phyloP scores from a whole-genome alignment of 2,888 invertebrate genomes.

The Serrognathus titanus region DNA sequence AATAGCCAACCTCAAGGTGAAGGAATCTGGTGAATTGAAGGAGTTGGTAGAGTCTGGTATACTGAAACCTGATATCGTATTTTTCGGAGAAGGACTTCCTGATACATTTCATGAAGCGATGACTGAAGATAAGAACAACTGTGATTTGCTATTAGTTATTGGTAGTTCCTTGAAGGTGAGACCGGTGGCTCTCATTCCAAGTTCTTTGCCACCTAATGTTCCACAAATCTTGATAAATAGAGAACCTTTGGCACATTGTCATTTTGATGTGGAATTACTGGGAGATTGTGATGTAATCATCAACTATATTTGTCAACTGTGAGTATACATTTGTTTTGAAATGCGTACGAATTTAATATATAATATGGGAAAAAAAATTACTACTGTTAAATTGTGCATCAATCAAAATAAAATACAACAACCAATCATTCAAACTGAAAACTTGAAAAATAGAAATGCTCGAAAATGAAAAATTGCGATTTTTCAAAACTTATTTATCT shows the following conservation, averaged over 20 bases:
- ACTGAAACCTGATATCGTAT: conserved; percentile 92
- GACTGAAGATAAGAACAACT: conserved; percentile 74
- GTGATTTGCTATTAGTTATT: conserved; percentile 85
- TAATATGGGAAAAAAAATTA: too few relatives aligned
- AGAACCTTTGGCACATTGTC: conserved; percentile 72
- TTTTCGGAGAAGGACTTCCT: conserved; percentile 89
- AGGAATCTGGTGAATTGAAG: conserved; percentile 20
- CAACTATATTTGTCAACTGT: conserved; percentile 70
- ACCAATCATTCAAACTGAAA: too few relatives aligned
- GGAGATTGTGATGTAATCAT: conserved; percentile 84
- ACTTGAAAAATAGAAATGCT: too few relatives aligned
- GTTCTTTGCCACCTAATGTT: conserved; percentile 71
- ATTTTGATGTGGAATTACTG: conserved; percentile 82
- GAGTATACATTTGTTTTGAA: conserved; percentile 38
- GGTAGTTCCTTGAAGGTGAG: conserved; percentile 88
- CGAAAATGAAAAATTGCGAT: too few relatives aligned
- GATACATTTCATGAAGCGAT: conserved; percentile 83
- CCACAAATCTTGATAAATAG: conserved; percentile 89
- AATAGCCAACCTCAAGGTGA: conserved; percentile 28
- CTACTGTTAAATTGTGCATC: too few relatives aligned
- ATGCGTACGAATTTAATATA: neutral
- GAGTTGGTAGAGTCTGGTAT: conserved; percentile 54
- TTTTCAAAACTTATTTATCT: too few relatives aligned
- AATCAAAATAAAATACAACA: too few relatives aligned
- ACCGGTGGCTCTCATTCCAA: conserved; percentile 85